Conservation (phyloP, 2,113 vertebrate genomes). For the Elaphurus davidianus region DNA sequence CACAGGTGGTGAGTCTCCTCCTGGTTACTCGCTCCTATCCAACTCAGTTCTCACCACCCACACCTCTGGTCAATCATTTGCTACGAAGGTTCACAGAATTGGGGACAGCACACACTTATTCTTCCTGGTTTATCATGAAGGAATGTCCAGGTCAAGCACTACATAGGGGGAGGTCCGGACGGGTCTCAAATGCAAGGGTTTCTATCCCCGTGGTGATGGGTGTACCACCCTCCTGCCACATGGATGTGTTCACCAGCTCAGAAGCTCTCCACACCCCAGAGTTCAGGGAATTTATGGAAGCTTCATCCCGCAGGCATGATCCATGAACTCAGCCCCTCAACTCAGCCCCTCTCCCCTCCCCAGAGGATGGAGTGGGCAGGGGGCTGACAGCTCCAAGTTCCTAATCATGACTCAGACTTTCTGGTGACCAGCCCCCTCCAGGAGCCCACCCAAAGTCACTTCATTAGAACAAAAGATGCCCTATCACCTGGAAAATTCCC, state of each 20-base stretch:
- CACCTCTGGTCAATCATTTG: neutral
- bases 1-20: neutral
- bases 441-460: neutral
- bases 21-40: neutral
- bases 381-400: neutral
- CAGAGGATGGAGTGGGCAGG: neutral
- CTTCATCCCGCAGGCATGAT: neutral
- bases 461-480: neutral
- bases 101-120: neutral
- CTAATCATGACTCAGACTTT: neutral
- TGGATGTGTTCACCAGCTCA: neutral
- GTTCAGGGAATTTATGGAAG: neutral
- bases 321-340: neutral
- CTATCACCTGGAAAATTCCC: neutral
- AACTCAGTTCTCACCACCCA: neutral
- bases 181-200: neutral
- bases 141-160: no score
- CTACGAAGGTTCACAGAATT: neutral
- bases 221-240: neutral
- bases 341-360: neutral
- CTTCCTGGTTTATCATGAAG: neutral
- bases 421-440: neutral
- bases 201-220: neutral
- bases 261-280: neutral
- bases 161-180: rapidly evolving